Conservation (phyloP, 2,888 invertebrate species). For the Sympetrum striolatum region DNA sequence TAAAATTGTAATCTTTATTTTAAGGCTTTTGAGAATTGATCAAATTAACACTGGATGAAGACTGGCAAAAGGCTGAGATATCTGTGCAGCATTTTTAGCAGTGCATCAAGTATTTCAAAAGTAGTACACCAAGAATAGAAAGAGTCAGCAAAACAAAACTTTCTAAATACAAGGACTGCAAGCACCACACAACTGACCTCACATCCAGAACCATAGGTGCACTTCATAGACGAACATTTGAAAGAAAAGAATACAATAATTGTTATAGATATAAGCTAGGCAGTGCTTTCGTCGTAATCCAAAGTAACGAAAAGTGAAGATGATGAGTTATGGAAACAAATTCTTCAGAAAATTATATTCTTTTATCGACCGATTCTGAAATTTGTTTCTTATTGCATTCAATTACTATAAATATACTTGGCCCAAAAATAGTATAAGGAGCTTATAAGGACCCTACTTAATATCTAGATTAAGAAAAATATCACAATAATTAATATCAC, state of each 20-base stretch:
- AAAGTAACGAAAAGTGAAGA: not conserved
- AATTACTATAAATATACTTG: too few species aligned
- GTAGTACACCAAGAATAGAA: not conserved
- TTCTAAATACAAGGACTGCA: not conserved
- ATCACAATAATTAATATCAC: too few species aligned
- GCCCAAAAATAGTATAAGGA: too few species aligned
- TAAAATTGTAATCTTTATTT: too few species aligned
- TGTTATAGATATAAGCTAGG: not conserved
- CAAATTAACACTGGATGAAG: not conserved
- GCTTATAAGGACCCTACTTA: too few species aligned
- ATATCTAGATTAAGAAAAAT: too few species aligned
- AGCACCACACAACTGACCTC: constrained; percentile 62
- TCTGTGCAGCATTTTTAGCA: not conserved
- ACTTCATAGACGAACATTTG: constrained; percentile 61
- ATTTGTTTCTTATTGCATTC: too few species aligned
- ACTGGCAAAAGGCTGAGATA: not conserved
- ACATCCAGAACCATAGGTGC: constrained; percentile 64
- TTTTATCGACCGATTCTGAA: too few species aligned
- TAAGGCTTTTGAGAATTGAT: not conserved
- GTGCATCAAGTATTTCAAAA: not conserved
- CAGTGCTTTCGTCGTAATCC: not conserved
- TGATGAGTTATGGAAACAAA: not conserved
- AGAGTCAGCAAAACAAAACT: not conserved
- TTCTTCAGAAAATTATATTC: too few species aligned
- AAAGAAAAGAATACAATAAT: constrained; percentile 54